Percentiles rank a stretch among this genome's conserved stretches.
Evolutionary conservation across 2,113 vertebrate species (phyloP).

Genomic region (Cyphomyrus discorhynchus): DNA sequence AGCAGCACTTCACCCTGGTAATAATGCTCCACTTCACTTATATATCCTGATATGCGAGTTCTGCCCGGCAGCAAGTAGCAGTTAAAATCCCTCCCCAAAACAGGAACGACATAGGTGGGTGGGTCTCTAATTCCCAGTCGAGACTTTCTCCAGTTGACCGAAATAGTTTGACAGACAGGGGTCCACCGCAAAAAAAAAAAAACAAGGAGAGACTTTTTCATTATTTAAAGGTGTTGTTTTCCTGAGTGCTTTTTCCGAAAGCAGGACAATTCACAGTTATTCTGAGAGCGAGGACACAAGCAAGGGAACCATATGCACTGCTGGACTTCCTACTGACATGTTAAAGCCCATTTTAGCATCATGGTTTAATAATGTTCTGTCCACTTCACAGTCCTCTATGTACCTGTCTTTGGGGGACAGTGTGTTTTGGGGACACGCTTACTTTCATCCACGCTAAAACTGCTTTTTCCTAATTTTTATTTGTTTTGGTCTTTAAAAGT

Average conservation of each 20-base stretch:
- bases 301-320: not conserved
- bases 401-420: not conserved
- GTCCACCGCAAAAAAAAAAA: not conserved
- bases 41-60: not conserved
- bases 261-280: conserved; percentile 1
- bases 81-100: not conserved
- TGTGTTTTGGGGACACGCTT: not conserved
- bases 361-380: not conserved
- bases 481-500: not conserved
- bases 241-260: not conserved
- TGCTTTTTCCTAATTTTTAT: not conserved
- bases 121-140: not conserved
- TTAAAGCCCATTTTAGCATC: not conserved
- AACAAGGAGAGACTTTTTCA: not conserved
- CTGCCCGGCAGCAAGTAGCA: not conserved
- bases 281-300: not conserved
- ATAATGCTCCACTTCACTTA: not conserved
- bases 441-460: not conserved
- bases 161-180: not conserved
- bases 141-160: not conserved
- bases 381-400: not conserved
- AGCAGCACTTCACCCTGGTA: not conserved
- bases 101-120: not conserved
- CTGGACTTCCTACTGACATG: not conserved
- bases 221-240: not conserved